phyloP scores from a whole-genome alignment of 2,113 vertebrate genomes.

The Bambusicola thoracicus region DNA sequence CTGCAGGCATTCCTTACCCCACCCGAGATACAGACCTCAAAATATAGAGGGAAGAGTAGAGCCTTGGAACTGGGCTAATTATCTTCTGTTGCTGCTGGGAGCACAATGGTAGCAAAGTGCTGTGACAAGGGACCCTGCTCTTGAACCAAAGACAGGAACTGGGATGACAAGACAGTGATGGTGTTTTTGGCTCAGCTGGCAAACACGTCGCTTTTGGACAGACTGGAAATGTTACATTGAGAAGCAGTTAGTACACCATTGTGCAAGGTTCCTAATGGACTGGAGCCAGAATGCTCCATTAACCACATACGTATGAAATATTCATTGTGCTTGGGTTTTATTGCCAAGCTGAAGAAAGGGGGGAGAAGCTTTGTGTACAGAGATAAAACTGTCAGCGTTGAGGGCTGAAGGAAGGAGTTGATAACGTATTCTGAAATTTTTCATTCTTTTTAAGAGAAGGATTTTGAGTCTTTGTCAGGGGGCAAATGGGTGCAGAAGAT shows the following conservation, averaged over 20 bases:
- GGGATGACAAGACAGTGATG: slow-evolving; percentile 37
- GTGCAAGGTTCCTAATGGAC: slow-evolving; percentile 75
- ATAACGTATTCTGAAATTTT: slow-evolving; percentile 26
- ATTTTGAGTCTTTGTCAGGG: slow-evolving; percentile 56
- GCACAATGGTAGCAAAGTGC: not conserved
- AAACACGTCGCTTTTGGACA: slow-evolving; percentile 62
- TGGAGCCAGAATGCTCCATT: slow-evolving; percentile 74
- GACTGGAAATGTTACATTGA: slow-evolving; percentile 66
- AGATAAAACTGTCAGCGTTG: slow-evolving; percentile 47
- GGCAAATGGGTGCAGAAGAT: slow-evolving; percentile 50
- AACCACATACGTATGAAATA: slow-evolving; percentile 76
- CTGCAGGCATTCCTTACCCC: not conserved
- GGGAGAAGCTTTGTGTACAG: slow-evolving; percentile 17
- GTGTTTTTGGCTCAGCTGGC: slow-evolving; percentile 61
- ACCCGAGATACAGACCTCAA: not conserved
- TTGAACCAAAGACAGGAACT: slow-evolving; percentile 29
- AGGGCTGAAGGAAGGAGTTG: slow-evolving; percentile 26
- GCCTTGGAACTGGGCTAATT: not conserved
- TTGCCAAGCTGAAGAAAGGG: slow-evolving; percentile 62
- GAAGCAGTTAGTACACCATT: slow-evolving; percentile 76
- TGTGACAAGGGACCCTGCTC: slow-evolving; percentile 1
- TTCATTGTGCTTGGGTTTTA: slow-evolving; percentile 75
- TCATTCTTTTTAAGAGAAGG: slow-evolving; percentile 31
- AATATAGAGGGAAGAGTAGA: not conserved
- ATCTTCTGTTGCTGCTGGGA: not conserved